Conservation (phyloP, 1,140 invertebrate genomes). For the Mya arenaria region DNA sequence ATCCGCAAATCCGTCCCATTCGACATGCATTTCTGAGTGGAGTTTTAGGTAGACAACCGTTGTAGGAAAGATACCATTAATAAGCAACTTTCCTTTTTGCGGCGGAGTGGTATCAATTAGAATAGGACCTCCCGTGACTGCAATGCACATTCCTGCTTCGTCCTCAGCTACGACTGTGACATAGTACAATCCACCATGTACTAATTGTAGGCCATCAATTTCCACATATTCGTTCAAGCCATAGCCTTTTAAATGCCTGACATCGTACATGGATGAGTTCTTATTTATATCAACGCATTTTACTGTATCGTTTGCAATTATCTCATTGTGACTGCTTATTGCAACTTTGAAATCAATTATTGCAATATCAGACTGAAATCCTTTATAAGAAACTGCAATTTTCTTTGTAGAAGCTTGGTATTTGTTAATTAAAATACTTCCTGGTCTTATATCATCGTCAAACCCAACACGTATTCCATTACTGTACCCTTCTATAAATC, state of each 20-base stretch:
- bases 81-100: not conserved
- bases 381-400: conserved; percentile 21
- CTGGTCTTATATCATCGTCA: conserved; percentile 26
- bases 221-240: not conserved
- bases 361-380: conserved; percentile 25
- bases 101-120: conserved; percentile 34
- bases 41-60: not conserved
- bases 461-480: conserved; percentile 41
- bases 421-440: conserved; percentile 10
- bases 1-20: conserved; percentile 27
- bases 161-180: conserved; percentile 38
- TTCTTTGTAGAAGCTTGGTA: conserved; percentile 13
- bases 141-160: conserved; percentile 41
- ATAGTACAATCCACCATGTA: conserved; percentile 17
- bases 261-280: conserved; percentile 22
- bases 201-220: not conserved
- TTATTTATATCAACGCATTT: not conserved
- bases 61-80: conserved; percentile 7
- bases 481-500: conserved; percentile 32
- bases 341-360: conserved; percentile 32
- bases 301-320: conserved; percentile 21
- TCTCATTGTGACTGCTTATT: conserved; percentile 22
- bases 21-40: conserved; percentile 7
- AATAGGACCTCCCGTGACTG: not conserved
- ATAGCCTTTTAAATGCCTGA: not conserved